Conservation (phyloP, 2,888 invertebrate genomes). For the Spilarctia lutea region DNA sequence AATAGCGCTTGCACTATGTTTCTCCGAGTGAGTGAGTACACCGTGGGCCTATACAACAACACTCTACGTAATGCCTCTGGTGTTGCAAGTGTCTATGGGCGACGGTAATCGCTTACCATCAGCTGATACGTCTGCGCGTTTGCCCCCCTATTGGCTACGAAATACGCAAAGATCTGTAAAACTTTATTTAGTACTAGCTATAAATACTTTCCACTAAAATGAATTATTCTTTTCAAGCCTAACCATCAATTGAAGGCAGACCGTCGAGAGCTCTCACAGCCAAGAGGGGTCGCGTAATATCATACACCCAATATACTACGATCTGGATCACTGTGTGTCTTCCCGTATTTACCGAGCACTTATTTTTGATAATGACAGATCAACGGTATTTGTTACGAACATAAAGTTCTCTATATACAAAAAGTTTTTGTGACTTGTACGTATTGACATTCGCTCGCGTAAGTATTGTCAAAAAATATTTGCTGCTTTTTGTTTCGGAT, state of each 20-base stretch:
- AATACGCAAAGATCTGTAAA: neutral
- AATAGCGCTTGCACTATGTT: too few species aligned
- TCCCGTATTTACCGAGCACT: conserved; percentile 41
- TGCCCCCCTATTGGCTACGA: too few species aligned
- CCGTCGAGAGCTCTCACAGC: conserved; percentile 7
- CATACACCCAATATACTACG: conserved; percentile 37
- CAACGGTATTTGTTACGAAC: conserved; percentile 3
- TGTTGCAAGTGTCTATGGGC: too few species aligned
- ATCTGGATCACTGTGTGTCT: conserved; percentile 41
- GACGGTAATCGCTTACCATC: too few species aligned
- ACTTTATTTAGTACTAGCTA: neutral
- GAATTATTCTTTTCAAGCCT: neutral
- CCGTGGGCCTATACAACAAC: too few species aligned
- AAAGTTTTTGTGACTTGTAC: neutral
- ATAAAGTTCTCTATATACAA: neutral
- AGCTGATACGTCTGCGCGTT: too few species aligned
- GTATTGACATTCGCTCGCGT: neutral
- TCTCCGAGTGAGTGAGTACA: too few species aligned
- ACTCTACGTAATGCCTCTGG: too few species aligned
- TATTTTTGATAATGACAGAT: conserved; percentile 22
- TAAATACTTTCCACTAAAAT: neutral
- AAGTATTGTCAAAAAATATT: neutral
- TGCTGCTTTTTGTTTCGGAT: neutral
- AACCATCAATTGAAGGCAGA: conserved; percentile 9
- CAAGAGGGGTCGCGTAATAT: conserved; percentile 37